phyloP scores from a whole-genome alignment of 2,113 vertebrate species.

The Pachycephala philippinensis region DNA sequence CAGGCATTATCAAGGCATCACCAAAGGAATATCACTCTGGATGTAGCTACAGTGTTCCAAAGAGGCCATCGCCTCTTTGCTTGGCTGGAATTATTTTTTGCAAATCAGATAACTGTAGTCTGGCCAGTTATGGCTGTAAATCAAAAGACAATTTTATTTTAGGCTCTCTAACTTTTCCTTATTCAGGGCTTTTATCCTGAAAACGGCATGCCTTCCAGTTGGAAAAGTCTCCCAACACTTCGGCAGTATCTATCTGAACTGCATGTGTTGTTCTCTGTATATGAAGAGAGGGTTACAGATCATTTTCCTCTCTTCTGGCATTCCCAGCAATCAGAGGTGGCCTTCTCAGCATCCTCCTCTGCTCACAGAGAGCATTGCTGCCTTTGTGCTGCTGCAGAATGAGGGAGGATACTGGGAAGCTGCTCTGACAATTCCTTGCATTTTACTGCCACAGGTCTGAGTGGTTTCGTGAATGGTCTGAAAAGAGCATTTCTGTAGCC shows the following conservation, averaged over 20 bases:
- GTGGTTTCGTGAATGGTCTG: background rate
- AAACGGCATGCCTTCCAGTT: background rate
- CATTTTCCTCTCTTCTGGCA: background rate
- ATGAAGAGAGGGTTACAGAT: background rate
- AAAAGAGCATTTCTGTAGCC: background rate
- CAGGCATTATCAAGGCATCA: background rate
- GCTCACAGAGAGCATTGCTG: background rate
- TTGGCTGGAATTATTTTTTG: background rate
- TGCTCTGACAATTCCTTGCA: background rate
- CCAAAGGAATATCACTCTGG: background rate
- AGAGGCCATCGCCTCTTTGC: background rate
- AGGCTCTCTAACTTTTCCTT: background rate
- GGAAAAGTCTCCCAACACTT: background rate
- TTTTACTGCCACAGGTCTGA: background rate
- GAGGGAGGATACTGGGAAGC: background rate
- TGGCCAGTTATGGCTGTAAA: background rate
- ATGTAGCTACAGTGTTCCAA: background rate
- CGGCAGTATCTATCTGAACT: background rate
- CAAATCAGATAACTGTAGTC: background rate
- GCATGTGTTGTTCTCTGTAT: rapidly evolving
- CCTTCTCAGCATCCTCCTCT: background rate
- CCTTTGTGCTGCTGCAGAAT: background rate
- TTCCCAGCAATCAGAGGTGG: rapidly evolving
- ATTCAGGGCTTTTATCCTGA: background rate
- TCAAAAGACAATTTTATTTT: background rate